phyloP scores from a whole-genome alignment of 1,140 invertebrate species.

The Drosophila kikkawai region DNA sequence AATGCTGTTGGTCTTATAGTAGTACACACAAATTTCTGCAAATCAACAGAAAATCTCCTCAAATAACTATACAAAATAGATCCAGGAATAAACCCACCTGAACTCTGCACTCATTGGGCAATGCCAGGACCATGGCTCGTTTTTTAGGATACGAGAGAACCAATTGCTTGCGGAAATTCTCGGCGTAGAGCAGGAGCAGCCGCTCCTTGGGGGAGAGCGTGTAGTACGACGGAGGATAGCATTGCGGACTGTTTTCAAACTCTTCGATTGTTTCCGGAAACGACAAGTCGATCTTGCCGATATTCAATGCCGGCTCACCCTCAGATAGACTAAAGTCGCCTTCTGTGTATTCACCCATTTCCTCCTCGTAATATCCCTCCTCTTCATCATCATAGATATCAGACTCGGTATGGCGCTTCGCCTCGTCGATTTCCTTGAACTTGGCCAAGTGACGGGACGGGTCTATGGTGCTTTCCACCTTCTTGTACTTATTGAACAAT shows the following conservation, averaged over 20 bases:
- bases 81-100: slow-evolving; percentile 86
- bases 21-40: slow-evolving; percentile 89
- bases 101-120: slow-evolving; percentile 92
- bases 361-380: slow-evolving; percentile 43
- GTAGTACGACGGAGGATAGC: slow-evolving; percentile 90
- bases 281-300: slow-evolving; percentile 73
- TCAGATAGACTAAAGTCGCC: slow-evolving; percentile 66
- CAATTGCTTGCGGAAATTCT: slow-evolving; percentile 94
- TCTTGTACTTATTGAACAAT: slow-evolving; percentile 54
- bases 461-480: slow-evolving; percentile 32
- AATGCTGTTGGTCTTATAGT: slow-evolving; percentile 87
- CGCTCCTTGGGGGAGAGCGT: slow-evolving; percentile 92
- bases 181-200: slow-evolving; percentile 90
- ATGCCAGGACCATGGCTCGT: slow-evolving; percentile 90
- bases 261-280: slow-evolving; percentile 73
- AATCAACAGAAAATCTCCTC: slow-evolving; percentile 7
- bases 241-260: slow-evolving; percentile 58
- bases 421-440: slow-evolving; percentile 60
- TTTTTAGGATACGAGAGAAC: slow-evolving; percentile 87
- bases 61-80: neutral
- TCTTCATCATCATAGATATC: slow-evolving; percentile 9
- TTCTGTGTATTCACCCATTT: slow-evolving; percentile 33
- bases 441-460: slow-evolving; percentile 36
- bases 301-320: slow-evolving; percentile 52
- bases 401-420: neutral